Percentiles rank a stretch among this genome's conserved stretches.
These are phyloP conservation scores for Littorina saxatilis DNA, from an alignment of 1,140 invertebrate genomes.

Conservation along the genomic window DNA sequence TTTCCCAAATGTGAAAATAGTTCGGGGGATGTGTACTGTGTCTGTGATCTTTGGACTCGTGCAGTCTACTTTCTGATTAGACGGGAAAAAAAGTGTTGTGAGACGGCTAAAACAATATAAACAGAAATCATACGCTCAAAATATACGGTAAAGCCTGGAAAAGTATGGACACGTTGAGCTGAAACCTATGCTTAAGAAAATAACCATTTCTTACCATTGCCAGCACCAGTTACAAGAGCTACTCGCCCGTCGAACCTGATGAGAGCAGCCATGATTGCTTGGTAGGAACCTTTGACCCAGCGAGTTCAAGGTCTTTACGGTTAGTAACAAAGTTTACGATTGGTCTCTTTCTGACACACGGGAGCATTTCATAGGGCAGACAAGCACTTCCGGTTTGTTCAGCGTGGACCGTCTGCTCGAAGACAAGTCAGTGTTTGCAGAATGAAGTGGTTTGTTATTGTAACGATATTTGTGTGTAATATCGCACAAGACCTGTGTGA, in stretches of 20 bases:
- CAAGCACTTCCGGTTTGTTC: conserved; percentile 7
- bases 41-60: conserved; percentile 14
- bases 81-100: neutral
- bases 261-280: conserved; percentile 59
- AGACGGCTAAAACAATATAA: conserved; percentile 1
- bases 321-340: conserved; percentile 1
- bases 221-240: conserved; percentile 96
- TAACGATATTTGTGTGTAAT: neutral
- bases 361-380: conserved; percentile 18
- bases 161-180: too few species aligned
- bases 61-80: conserved; percentile 4
- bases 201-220: conserved; percentile 86
- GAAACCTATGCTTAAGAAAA: too few species aligned
- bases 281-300: conserved; percentile 31
- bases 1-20: too few species aligned
- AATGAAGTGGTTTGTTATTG: neutral
- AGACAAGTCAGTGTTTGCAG: neutral
- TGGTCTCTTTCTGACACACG: conserved; percentile 17
- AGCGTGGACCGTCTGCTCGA: conserved; percentile 22
- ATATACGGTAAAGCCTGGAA: neutral
- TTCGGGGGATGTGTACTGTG: too few species aligned
- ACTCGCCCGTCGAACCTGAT: conserved; percentile 92
- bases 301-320: neutral
- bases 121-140: neutral
- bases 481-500: neutral